phyloP scores from a whole-genome alignment of 2,797 vertebrate genomes.

The Chromobotia macracanthus region DNA sequence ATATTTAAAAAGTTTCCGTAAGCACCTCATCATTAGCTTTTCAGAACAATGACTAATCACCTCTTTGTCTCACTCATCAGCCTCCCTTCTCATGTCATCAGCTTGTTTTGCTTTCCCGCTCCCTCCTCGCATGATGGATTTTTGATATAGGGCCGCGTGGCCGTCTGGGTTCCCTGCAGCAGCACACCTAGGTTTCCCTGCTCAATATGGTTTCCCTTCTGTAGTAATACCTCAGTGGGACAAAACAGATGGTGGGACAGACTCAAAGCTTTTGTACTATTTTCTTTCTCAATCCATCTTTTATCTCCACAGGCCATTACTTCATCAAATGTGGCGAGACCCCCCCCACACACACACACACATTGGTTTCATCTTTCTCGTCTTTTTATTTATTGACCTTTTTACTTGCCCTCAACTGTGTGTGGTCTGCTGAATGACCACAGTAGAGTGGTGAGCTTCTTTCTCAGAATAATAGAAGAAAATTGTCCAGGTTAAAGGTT shows the following conservation, averaged over 20 bases:
- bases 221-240: slow-evolving; percentile 60
- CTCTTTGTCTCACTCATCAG: slow-evolving; percentile 61
- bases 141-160: slow-evolving; percentile 61
- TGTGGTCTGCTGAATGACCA: slow-evolving; percentile 28
- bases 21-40: slow-evolving; percentile 72
- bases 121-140: slow-evolving; percentile 61
- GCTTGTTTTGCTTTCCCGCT: slow-evolving; percentile 50
- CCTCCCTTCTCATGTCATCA: slow-evolving; percentile 58
- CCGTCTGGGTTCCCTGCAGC: slow-evolving; percentile 57
- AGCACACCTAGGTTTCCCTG: slow-evolving; percentile 61
- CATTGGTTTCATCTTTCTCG: too few relatives aligned
- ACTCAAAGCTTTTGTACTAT: slow-evolving; percentile 64
- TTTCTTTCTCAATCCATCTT: slow-evolving; percentile 70
- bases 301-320: slow-evolving; percentile 57
- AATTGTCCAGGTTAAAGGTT: slow-evolving; percentile 46
- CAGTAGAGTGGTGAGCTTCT: slow-evolving; percentile 21
- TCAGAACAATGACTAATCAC: slow-evolving; percentile 75
- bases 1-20: slow-evolving; percentile 77
- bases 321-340: slow-evolving; percentile 60
- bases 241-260: slow-evolving; percentile 71
- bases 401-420: slow-evolving; percentile 18
- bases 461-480: slow-evolving; percentile 36
- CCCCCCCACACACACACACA: slow-evolving; percentile 25
- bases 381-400: slow-evolving; percentile 2
- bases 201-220: slow-evolving; percentile 70